A percentile compares a stretch with the other conserved stretches of the same genome.
Conservation (phyloP, 1,140 invertebrate genomes). For the Hydropsyche tenuis region DNA sequence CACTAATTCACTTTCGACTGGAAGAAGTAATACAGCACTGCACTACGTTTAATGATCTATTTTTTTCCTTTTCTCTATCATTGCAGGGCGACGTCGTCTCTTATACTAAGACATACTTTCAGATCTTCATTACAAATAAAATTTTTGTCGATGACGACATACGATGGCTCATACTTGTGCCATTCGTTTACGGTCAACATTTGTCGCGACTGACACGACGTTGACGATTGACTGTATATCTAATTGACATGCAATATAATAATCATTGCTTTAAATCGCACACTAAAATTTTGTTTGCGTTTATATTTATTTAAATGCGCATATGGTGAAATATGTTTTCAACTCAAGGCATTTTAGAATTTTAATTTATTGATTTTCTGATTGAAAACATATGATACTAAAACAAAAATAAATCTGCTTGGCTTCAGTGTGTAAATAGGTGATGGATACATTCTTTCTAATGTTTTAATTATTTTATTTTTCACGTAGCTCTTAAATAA, state of each 20-base stretch:
- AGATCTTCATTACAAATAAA: neutral
- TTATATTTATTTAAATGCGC: no score
- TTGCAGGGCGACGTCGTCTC: conserved; percentile 67
- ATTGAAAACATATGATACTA: no score
- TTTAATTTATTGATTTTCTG: no score
- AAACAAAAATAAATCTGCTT: no score
- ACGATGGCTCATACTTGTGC: neutral
- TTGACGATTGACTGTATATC: neutral
- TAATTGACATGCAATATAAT: neutral
- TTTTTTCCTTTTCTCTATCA: conserved; percentile 54
- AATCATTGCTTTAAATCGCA: no score
- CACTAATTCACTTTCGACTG: neutral
- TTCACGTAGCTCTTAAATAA: no score
- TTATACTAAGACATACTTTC: conserved; percentile 60
- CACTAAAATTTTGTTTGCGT: no score
- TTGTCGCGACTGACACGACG: conserved; percentile 16
- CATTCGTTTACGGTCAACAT: neutral
- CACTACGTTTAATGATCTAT: neutral
- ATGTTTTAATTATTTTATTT: no score
- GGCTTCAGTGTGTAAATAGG: no score
- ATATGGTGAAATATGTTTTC: no score
- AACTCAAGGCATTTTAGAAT: no score
- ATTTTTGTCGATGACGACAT: conserved; percentile 18
- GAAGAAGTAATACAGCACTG: neutral
- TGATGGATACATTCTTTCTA: no score